Base-by-base conservation (phyloP, 2,888 invertebrate genomes). In the Drosophila kokeensis region DNA sequence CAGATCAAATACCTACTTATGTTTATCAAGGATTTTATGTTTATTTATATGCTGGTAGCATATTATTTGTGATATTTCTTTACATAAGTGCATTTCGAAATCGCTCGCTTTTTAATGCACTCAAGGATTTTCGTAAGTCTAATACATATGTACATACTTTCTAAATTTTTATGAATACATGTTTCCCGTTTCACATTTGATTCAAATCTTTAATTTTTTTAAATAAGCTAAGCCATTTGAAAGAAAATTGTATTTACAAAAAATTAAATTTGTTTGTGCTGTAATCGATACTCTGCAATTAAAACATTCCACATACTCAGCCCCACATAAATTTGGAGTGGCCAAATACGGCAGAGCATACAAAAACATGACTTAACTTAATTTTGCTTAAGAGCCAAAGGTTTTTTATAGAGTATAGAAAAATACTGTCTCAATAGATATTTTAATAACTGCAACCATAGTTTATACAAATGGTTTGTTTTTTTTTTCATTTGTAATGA, bases 21-120 rank as follows among this genome's bases (percentile, higher is more conserved):
- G 96, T 96, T 90, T 97, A 97, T 92, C 96, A 97, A 95, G 97
- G 96, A 54, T 97, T 97, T 92, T 97, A 97, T 93, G 94, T 97
- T 52, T 98, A 97, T 91, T 94, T 97, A 52, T 97, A 97, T 91
- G 91, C 95, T 70, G 95, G 95, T 52, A 97, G 97, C 83, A 95
- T 97, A 61, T 90, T 95, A 27, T 98, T 97, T 93, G 95, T 97
- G 54, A 94, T 96, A 73, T 96, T 96, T 82, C 95, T 96, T 91
- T 96, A 96, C 90, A 94, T 94, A 13, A 95, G 95, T 70, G 94
- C 96, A 78, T 94, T 95, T 90, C 94, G 95, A 34, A 95, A 95
- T 89, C 95, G 95, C 81, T 95, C 95, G 36, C 94, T 95, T 53
- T 94, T 94, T 81, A 94, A 94, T 90, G 94, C 95, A 63, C 94